These are phyloP conservation scores for Xanthia icteritia DNA, from an alignment of 2,888 invertebrate species.

Conservation along the genomic window DNA sequence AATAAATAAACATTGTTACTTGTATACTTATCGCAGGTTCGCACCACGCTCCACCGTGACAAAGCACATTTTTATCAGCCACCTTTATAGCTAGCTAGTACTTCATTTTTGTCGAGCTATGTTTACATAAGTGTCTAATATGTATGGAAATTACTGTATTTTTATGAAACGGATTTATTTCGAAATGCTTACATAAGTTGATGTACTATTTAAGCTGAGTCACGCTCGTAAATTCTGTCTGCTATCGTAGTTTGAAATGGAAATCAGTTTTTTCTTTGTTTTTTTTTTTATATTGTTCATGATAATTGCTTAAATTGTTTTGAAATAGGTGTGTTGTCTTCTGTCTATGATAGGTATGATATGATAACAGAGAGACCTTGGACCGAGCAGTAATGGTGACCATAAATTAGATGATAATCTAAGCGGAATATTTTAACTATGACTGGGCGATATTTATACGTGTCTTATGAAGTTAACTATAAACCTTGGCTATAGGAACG, in stretches of 20 bases:
- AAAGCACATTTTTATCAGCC: conserved; percentile 64
- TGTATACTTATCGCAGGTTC: conserved; percentile 46
- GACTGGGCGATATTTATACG: conserved; percentile 31
- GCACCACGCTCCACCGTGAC: conserved; percentile 61
- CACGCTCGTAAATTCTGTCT: conserved; percentile 44
- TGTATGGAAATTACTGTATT: conserved; percentile 39
- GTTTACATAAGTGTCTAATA: conserved; percentile 33
- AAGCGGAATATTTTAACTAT: conserved; percentile 13
- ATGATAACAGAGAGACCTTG: conserved; percentile 19
- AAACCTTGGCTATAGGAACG: conserved; percentile 5
- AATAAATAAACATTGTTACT: conserved; percentile 54
- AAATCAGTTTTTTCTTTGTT: conserved; percentile 2
- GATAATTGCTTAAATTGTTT: conserved; percentile 6
- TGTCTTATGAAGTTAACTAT: conserved; percentile 6
- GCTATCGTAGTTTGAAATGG: conserved; percentile 25
- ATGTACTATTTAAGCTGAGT: conserved; percentile 52
- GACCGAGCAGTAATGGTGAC: conserved; percentile 9
- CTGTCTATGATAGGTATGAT: background rate
- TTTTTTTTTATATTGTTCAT: background rate
- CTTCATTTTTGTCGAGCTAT: conserved; percentile 37
- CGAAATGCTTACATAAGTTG: conserved; percentile 15
- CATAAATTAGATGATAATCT: conserved; percentile 36
- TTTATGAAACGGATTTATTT: conserved; percentile 37
- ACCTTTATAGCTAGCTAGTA: conserved; percentile 47
- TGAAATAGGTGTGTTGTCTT: conserved; percentile 20